Base-by-base conservation (phyloP, 2,888 invertebrate species). In the Drosophila dives region DNA sequence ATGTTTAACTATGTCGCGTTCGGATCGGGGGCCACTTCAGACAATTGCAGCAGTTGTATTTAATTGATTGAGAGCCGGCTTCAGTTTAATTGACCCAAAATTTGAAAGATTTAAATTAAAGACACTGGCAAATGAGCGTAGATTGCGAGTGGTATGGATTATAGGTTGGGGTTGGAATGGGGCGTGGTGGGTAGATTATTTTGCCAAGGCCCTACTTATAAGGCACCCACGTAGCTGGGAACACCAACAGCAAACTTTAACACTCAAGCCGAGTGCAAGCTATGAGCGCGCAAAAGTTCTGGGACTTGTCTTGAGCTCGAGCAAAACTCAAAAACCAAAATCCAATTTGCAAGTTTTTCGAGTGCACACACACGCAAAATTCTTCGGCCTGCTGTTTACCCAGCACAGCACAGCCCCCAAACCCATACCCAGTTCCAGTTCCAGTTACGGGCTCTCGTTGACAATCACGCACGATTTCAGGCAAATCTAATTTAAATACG, bases 401-500 rank as follows among this genome's bases (percentile, higher is more conserved):
- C 65, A 75, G 32, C 20, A 29, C 26, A 26, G 26, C 26, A 26
- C 6, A 29, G 40, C 26, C 11, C 26, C 53, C n/a, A 34, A 34
- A 26, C 53, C 34, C 33, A 50, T 65, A 20, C 26, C 60, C 60
- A n/a, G n/a, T 50, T 32, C 10, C 56, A 26, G 29, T 56, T 40
- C 50, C 33, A 65, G 63, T 65, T 51, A 67, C 55, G 45, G 45
- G 45, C 15, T 45, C 45, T 26, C 45, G 83, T 81, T 90, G 86
- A 90, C 90, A 90, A 86, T 90, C 90, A 90, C 90, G 86, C 90
- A 86, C 86, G 86, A 86, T 90, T 86, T 88, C 90, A 86, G 83
- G 89, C 67, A 89, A 86, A 86, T 86, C 86, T 90, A 86, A 86
- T 86, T 86, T 86, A 90, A 90, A 90, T 90, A 88, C 83, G 82